Evolutionary conservation across 2,113 vertebrate species (phyloP).

Genomic region (Mohoua ochrocephala): DNA sequence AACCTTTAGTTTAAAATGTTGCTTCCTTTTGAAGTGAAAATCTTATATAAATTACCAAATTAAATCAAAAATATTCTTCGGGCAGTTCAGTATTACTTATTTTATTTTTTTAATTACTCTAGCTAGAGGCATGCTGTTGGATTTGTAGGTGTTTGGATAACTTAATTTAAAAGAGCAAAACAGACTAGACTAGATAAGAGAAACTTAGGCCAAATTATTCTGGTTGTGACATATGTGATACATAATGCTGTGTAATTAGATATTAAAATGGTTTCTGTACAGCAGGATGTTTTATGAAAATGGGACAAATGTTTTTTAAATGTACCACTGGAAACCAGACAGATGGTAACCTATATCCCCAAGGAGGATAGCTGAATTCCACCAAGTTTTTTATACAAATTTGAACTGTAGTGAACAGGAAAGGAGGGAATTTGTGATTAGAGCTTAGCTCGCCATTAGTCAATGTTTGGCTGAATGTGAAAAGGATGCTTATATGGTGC

Average conservation of each 20-base stretch:
- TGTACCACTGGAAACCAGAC: slow-evolving; percentile 46
- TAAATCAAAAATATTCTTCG: slow-evolving; percentile 9
- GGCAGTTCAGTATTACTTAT: background rate
- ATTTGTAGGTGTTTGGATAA: slow-evolving; percentile 33
- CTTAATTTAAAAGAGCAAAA: slow-evolving; percentile 9
- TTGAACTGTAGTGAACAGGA: slow-evolving; percentile 41
- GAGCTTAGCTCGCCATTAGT: background rate
- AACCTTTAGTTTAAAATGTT: background rate
- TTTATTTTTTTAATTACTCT: slow-evolving; percentile 10
- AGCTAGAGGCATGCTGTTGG: background rate
- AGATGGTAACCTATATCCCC: slow-evolving; percentile 54
- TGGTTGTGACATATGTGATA: slow-evolving; percentile 42
- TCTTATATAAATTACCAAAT: slow-evolving; percentile 2
- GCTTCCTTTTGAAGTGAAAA: background rate
- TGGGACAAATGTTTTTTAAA: slow-evolving; percentile 58
- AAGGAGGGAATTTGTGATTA: slow-evolving; percentile 48
- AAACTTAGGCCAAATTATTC: slow-evolving; percentile 27
- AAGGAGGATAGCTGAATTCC: slow-evolving; percentile 46
- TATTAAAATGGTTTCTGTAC: slow-evolving; percentile 49
- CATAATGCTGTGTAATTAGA: slow-evolving; percentile 51
- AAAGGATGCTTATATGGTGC: background rate
- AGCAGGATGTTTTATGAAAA: slow-evolving; percentile 47
- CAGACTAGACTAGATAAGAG: slow-evolving; percentile 9
- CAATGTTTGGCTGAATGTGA: slow-evolving; percentile 36
- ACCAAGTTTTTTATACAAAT: slow-evolving; percentile 33